These are phyloP conservation scores for Sebastes wilsoni DNA, from an alignment of 2,797 vertebrate genomes.

Conservation along the genomic window DNA sequence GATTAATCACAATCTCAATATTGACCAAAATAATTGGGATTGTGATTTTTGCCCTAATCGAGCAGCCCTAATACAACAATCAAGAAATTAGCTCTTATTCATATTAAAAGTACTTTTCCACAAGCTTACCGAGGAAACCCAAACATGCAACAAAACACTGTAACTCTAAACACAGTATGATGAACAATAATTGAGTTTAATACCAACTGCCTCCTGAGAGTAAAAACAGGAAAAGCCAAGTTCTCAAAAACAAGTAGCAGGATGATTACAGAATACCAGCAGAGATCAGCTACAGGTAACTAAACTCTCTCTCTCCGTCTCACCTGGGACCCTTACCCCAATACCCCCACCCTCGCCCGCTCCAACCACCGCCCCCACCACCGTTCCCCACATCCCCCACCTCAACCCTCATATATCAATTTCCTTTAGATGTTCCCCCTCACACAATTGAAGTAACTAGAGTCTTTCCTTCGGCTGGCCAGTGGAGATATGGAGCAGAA, in stretches of 20 bases:
- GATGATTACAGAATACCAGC: slow-evolving; percentile 42
- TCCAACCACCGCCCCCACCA: neutral
- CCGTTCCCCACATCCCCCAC: slow-evolving; percentile 3
- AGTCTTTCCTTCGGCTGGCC: slow-evolving; percentile 76
- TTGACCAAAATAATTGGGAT: too few relatives aligned
- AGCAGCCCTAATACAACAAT: neutral
- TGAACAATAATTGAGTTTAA: neutral
- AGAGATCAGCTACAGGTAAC: slow-evolving; percentile 59
- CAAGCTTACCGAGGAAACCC: neutral
- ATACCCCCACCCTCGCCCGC: neutral
- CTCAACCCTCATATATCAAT: slow-evolving; percentile 73
- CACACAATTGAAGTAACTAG: slow-evolving; percentile 83
- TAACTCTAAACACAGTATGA: neutral
- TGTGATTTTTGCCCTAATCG: too few relatives aligned
- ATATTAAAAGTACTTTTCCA: neutral
- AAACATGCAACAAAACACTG: neutral
- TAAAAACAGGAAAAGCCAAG: slow-evolving; percentile 9
- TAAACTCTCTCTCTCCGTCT: slow-evolving; percentile 42
- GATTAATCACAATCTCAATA: too few relatives aligned
- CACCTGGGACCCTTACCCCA: slow-evolving; percentile 45
- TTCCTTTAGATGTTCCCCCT: slow-evolving; percentile 81
- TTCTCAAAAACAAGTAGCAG: slow-evolving; percentile 18
- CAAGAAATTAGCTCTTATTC: neutral
- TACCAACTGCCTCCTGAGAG: neutral
- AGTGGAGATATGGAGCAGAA: slow-evolving; percentile 74